phyloP scores from a whole-genome alignment of 2,888 invertebrate genomes.

The Drosophila rellima region DNA sequence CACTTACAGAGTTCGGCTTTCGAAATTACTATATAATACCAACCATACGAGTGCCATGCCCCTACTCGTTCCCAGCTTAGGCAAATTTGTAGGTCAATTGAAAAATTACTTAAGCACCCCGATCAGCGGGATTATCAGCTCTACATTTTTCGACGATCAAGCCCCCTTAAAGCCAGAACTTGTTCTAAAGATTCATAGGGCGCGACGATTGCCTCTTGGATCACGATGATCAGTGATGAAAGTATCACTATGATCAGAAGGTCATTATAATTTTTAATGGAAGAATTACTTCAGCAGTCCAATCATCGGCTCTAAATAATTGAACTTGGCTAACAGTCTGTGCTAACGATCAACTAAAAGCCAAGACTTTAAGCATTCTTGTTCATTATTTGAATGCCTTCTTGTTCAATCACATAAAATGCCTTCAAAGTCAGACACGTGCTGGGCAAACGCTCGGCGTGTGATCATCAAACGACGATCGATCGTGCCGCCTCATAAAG shows the following conservation, averaged over 20 bases:
- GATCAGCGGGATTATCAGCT: constrained; percentile 47
- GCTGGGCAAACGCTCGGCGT: constrained; percentile 43
- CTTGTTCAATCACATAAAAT: not conserved
- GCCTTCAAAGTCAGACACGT: constrained; percentile 36
- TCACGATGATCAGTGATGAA: not conserved
- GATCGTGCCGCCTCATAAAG: constrained; percentile 52
- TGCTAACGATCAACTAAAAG: not conserved
- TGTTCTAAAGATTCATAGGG: constrained; percentile 31
- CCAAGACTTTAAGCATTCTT: not conserved
- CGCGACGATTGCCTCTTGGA: constrained; percentile 28
- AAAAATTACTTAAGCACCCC: constrained; percentile 58
- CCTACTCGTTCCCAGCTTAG: constrained; percentile 35
- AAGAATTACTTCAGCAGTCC: not conserved
- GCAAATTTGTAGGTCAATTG: constrained; percentile 79
- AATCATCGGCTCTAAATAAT: too few species aligned
- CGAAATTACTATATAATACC: not conserved
- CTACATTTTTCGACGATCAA: constrained; percentile 34
- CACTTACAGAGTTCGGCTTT: not conserved
- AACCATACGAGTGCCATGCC: constrained; percentile 14
- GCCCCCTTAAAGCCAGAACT: constrained; percentile 52
- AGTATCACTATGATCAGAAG: not conserved
- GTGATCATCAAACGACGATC: constrained; percentile 40
- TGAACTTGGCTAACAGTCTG: too few species aligned
- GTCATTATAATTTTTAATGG: not conserved
- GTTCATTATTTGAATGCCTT: too few species aligned